phyloP scores from a whole-genome alignment of 2,888 invertebrate genomes.

The Noctua janthe region DNA sequence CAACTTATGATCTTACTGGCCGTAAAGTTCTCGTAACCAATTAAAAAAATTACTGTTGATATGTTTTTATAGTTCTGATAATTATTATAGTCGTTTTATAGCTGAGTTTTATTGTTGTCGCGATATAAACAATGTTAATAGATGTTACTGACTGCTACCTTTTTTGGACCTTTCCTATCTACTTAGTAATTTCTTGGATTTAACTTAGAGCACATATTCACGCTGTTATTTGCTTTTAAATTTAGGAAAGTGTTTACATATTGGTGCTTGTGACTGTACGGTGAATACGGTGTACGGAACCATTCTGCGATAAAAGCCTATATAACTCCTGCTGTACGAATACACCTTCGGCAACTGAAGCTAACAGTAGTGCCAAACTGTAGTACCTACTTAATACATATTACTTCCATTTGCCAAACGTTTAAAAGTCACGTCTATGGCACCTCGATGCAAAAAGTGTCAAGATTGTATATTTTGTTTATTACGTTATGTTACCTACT shows the following conservation, averaged over 20 bases:
- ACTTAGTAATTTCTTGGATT: background rate
- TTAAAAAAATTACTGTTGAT: slow-evolving; percentile 55
- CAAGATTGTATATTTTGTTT: slow-evolving; percentile 58
- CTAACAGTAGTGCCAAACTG: slow-evolving; percentile 41
- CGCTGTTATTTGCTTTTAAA: background rate
- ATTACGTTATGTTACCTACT: slow-evolving; percentile 23
- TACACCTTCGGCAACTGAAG: background rate
- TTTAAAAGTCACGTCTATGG: slow-evolving; percentile 45
- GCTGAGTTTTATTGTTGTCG: slow-evolving; percentile 25
- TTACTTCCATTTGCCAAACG: slow-evolving; percentile 47
- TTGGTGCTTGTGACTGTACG: too few relatives aligned
- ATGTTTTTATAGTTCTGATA: slow-evolving; percentile 43
- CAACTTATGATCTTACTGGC: slow-evolving; percentile 37
- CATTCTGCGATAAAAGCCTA: background rate
- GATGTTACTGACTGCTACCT: background rate
- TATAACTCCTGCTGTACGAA: background rate
- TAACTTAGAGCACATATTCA: background rate
- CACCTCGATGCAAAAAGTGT: slow-evolving; percentile 50
- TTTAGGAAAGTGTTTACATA: too few relatives aligned
- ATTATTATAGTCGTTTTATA: slow-evolving; percentile 41
- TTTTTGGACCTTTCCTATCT: background rate
- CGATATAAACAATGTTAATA: background rate
- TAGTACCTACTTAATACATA: background rate
- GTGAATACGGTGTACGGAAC: background rate
- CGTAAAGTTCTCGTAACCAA: slow-evolving; percentile 55